These are phyloP conservation scores for Oenanthe melanoleuca DNA, from an alignment of 2,113 vertebrate genomes.

Conservation along the genomic window DNA sequence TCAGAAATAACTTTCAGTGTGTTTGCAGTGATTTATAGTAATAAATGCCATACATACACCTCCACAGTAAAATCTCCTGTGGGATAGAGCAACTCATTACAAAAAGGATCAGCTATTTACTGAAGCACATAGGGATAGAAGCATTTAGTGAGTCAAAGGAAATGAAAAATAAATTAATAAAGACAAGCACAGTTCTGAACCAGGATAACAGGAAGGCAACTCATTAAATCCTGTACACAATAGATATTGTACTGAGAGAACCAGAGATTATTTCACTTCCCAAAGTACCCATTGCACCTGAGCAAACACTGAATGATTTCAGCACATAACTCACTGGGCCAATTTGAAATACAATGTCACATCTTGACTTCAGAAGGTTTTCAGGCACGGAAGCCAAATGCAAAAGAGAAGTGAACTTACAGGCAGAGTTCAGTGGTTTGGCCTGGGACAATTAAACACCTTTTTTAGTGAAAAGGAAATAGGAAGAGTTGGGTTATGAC, in stretches of 20 bases:
- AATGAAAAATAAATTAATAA: background rate
- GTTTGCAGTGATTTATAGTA: background rate
- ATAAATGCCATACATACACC: background rate
- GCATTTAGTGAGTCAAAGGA: background rate
- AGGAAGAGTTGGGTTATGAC: background rate
- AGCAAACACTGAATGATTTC: conserved; percentile 32
- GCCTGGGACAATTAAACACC: background rate
- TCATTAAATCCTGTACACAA: conserved; percentile 17
- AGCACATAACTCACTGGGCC: background rate
- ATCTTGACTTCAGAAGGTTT: conserved; percentile 2
- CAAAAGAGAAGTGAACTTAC: background rate
- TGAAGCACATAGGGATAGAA: background rate
- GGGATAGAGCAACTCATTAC: background rate
- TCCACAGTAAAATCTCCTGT: background rate
- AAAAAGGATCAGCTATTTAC: background rate
- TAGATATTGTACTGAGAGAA: background rate
- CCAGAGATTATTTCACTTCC: conserved; percentile 41
- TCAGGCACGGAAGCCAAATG: background rate
- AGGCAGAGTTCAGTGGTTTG: background rate
- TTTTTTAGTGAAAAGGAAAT: background rate
- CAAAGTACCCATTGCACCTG: background rate
- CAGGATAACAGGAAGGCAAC: conserved; percentile 11
- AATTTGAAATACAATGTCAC: background rate
- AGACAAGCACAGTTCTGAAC: background rate
- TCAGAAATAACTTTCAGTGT: background rate